Evolutionary conservation across 2,113 vertebrate genomes (phyloP).

Genomic region (Syngnathus typhle): DNA sequence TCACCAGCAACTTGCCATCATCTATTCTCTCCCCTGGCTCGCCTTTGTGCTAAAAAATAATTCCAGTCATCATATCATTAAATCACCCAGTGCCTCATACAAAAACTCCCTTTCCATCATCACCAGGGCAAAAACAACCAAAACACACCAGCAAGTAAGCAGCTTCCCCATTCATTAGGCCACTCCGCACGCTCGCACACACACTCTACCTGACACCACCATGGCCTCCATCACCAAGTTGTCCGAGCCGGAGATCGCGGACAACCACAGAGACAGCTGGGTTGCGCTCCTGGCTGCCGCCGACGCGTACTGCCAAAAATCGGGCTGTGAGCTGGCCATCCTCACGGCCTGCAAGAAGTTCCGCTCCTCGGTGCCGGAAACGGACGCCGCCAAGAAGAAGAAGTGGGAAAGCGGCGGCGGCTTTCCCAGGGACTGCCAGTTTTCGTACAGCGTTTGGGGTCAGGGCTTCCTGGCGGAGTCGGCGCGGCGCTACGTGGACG

Average conservation of each 20-base stretch:
- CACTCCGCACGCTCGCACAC: background rate
- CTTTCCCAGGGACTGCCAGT: constrained; percentile 64
- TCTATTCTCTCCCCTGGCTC: constrained; percentile 70
- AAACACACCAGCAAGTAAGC: constrained; percentile 44
- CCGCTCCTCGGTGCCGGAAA: constrained; percentile 30
- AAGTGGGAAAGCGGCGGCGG: constrained; percentile 53
- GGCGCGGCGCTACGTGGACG: constrained; percentile 78
- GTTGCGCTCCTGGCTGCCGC: constrained; percentile 77
- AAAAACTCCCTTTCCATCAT: constrained; percentile 5
- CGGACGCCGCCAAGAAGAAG: constrained; percentile 45
- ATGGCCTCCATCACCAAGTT: constrained; percentile 68
- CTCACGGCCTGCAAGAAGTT: constrained; percentile 79
- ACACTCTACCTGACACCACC: constrained; percentile 21
- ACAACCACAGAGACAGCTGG: constrained; percentile 86
- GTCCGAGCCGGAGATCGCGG: constrained; percentile 71
- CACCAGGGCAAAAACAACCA: constrained; percentile 32
- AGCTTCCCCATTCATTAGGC: constrained; percentile 1
- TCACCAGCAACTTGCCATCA: constrained; percentile 58
- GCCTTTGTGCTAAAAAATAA: constrained; percentile 41
- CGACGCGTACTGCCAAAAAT: constrained; percentile 79
- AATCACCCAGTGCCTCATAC: constrained; percentile 57
- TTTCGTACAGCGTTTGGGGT: constrained; percentile 77
- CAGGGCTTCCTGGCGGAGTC: constrained; percentile 80
- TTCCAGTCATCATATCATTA: constrained; percentile 32
- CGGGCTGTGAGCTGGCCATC: constrained; percentile 82